A percentile compares a stretch with the other conserved stretches of the same genome.
phyloP scores from a whole-genome alignment of 1,140 invertebrate species.

The Ericerus pela region DNA sequence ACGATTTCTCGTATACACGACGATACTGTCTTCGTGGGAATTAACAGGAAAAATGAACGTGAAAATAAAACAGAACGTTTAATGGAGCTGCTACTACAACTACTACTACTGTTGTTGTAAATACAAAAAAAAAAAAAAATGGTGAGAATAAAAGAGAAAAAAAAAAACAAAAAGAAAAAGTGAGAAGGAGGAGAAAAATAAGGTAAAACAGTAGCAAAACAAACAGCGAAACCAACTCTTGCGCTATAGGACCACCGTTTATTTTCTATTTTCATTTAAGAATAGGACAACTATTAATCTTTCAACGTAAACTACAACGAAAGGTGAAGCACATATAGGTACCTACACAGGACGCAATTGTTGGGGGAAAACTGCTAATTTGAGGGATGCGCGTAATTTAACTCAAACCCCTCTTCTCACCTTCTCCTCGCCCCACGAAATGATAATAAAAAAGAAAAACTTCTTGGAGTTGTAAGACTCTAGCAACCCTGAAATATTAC shows the following conservation, averaged over 20 bases:
- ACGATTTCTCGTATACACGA: not conserved
- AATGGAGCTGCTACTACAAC: slow-evolving; percentile 6
- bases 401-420: too few species aligned
- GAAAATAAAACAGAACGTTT: slow-evolving; percentile 7
- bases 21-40: not conserved
- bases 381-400: not conserved
- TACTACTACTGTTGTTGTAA: too few species aligned
- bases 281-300: slow-evolving; percentile 11
- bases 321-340: not conserved
- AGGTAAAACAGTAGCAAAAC: too few species aligned
- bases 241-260: slow-evolving; percentile 2
- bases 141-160: too few species aligned
- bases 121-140: too few species aligned
- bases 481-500: too few species aligned
- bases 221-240: slow-evolving; percentile 1
- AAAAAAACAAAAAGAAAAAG: too few species aligned
- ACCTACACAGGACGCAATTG: too few species aligned
- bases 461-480: too few species aligned
- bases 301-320: not conserved
- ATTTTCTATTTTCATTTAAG: slow-evolving; percentile 10
- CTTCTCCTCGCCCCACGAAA: too few species aligned
- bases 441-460: too few species aligned
- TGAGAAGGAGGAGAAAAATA: too few species aligned
- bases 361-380: slow-evolving; percentile 10
- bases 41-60: slow-evolving; percentile 5